Evolutionary conservation across 2,113 vertebrate species (phyloP).

Genomic region (Mustelus asterias): DNA sequence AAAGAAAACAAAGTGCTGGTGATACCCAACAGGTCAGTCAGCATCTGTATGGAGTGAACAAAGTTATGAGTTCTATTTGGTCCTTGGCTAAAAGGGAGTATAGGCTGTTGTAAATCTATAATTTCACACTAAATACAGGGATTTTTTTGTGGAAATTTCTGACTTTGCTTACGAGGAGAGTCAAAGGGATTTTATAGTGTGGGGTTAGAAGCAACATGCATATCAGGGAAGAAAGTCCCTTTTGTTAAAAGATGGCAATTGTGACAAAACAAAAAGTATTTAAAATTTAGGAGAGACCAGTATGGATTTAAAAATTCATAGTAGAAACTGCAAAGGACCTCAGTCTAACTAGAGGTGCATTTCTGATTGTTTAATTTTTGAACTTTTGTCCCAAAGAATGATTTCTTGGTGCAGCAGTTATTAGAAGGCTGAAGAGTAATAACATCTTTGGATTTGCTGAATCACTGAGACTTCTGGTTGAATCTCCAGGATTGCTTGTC

Average conservation of each 20-base stretch:
- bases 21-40: no score
- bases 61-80: constrained; percentile 54
- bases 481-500: neutral
- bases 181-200: neutral
- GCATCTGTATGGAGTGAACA: neutral
- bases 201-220: neutral
- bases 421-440: neutral
- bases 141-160: neutral
- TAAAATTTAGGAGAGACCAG: neutral
- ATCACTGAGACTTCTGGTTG: neutral
- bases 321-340: neutral
- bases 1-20: neutral
- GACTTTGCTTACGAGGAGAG: neutral
- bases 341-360: neutral
- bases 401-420: neutral
- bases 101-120: constrained; percentile 76
- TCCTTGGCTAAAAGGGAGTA: constrained; percentile 53
- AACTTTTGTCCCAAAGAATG: neutral
- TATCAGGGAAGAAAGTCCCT: no score
- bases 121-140: constrained; percentile 73
- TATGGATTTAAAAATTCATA: neutral
- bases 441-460: neutral
- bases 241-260: neutral
- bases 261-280: neutral
- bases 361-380: neutral